Evolutionary conservation across 2,113 vertebrate species (phyloP).

Genomic region (Microtus pennsylvanicus): DNA sequence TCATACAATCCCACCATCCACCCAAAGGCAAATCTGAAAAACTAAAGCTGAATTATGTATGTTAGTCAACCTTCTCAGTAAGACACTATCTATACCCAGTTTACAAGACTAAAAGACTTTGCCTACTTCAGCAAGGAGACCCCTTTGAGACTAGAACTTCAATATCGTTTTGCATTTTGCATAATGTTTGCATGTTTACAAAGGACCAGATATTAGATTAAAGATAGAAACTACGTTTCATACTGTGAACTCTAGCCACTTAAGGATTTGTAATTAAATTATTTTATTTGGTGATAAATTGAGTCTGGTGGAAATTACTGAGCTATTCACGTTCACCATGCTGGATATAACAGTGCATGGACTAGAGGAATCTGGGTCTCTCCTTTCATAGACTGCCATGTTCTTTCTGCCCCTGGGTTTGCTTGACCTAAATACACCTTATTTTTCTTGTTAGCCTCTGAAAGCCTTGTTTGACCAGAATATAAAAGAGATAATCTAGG

Average conservation of each 20-base stretch:
- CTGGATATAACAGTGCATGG: neutral
- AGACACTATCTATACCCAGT: neutral
- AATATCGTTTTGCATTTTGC: neutral
- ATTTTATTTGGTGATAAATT: neutral
- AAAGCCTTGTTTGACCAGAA: neutral
- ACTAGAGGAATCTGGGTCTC: conserved; percentile 41
- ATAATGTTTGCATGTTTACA: neutral
- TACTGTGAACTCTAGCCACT: neutral
- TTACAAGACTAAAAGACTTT: conserved; percentile 15
- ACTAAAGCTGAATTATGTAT: neutral
- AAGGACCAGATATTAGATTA: neutral
- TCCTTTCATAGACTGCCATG: neutral
- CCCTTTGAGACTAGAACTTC: neutral
- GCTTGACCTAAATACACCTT: conserved; percentile 33
- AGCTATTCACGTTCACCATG: neutral
- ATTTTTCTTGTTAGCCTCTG: conserved; percentile 11
- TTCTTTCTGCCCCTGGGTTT: neutral
- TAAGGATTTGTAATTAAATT: neutral
- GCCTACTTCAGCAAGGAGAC: neutral
- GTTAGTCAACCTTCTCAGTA: neutral
- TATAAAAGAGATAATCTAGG: neutral
- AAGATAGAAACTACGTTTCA: neutral
- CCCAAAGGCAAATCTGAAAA: neutral
- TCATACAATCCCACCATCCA: neutral
- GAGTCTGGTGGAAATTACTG: neutral